Evolutionary conservation across 2,797 vertebrate species (phyloP), one percentile per base, ranked within the genome.

Genomic region (Ambastaia sidthimunki): DNA sequence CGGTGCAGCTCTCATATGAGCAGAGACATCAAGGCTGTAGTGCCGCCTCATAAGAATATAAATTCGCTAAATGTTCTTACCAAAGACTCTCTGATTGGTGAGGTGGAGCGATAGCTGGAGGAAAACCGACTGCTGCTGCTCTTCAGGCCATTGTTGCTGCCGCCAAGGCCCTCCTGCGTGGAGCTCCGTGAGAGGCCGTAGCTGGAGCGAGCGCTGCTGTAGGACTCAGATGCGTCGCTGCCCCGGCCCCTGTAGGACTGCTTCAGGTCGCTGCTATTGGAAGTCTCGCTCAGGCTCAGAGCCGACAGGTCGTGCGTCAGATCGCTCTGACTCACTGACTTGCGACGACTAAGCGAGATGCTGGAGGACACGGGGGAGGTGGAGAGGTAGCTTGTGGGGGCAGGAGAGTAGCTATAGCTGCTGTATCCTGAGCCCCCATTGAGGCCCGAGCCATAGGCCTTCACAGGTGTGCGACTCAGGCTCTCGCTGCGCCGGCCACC

Each of bases 301-400:
- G 93, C 92, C 2, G 96, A 94, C 77, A 99, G 90, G 84, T 98
- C 96, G 74, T 90, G 92, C 7, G 93, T 94, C 92, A 99, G 87
- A 91, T 99, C 97, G 0, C 93, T 97, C 86, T 99, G 98, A 89
- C 96, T 98, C 82, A 93, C 91, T 1, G 96, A 98, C 87, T 95
- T 98, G 72, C 93, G 95, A 44, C 95, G 94, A 87, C 80, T 94
- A 74, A 98, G 93, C 0, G 89, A 91, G 83, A 91, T 85, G 81
- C 89, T 89, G 76, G 92, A 93, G 54, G 89, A 60, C 66, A 86
- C 59, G 1, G 82, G 76, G 2, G 87, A 86, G 28, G 84, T 63
- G 34, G 85, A 89, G 91, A 96, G 91, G 91, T 97, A 96, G 92
- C 93, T 92, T 54, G 91, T 79, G 80, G 89, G 89, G 88, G 91